Evolutionary conservation across 2,113 vertebrate species (phyloP).

Genomic region (Myotis yumanensis): DNA sequence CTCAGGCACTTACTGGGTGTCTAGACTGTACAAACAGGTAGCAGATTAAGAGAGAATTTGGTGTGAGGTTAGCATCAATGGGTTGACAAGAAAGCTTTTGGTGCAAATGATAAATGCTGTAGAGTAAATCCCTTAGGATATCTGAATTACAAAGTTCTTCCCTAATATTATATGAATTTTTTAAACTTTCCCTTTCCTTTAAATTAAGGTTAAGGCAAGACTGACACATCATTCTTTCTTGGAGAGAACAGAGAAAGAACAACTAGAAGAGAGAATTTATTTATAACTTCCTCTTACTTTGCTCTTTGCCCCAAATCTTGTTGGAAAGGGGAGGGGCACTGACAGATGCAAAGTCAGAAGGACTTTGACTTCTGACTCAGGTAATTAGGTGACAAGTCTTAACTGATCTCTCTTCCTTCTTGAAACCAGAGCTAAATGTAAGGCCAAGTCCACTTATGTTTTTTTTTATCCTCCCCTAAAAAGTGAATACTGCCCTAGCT

Average conservation of each 20-base stretch:
- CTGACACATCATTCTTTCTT: background rate
- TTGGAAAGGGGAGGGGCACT: background rate
- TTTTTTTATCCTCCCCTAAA: background rate
- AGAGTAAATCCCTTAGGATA: background rate
- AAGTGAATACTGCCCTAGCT: background rate
- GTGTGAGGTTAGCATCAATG: background rate
- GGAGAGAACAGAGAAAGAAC: background rate
- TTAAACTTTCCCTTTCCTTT: background rate
- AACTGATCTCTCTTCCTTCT: background rate
- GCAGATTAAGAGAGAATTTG: background rate
- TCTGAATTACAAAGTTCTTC: background rate
- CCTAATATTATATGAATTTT: background rate
- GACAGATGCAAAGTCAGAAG: background rate
- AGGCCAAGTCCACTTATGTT: background rate
- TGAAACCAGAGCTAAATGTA: background rate
- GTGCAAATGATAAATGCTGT: background rate
- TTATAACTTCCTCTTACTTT: constrained; percentile 51
- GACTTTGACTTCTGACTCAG: constrained; percentile 54
- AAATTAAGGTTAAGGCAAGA: background rate
- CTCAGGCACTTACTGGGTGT: background rate
- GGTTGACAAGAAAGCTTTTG: background rate
- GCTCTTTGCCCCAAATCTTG: constrained; percentile 22
- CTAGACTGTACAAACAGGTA: background rate
- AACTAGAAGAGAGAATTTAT: background rate
- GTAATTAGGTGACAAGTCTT: background rate